These are phyloP conservation scores for Chrysopilus asiliformis DNA, from an alignment of 2,888 invertebrate species.

Conservation along the genomic window DNA sequence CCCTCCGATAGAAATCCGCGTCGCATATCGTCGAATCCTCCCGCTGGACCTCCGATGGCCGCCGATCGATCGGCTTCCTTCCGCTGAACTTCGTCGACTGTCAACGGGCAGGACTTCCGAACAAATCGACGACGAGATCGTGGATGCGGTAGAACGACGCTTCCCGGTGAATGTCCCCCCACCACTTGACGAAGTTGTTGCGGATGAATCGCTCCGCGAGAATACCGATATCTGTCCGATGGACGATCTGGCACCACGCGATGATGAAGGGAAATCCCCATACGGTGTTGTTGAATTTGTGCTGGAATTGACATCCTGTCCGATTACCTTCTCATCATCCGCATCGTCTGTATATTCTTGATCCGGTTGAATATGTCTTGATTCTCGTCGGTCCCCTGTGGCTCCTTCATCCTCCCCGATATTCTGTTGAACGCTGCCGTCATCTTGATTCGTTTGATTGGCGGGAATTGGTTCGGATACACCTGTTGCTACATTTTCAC, in stretches of 20 bases:
- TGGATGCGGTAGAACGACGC: slow-evolving; percentile 32
- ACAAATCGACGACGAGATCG: slow-evolving; percentile 33
- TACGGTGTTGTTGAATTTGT: neutral
- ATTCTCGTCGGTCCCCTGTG: no score
- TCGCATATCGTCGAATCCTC: slow-evolving; percentile 30
- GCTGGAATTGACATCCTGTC: neutral
- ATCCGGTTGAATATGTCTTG: no score
- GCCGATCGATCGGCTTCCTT: slow-evolving; percentile 24
- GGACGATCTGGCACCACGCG: slow-evolving; percentile 30
- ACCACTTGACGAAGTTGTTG: slow-evolving; percentile 32
- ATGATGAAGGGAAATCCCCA: slow-evolving; percentile 6
- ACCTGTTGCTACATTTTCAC: no score
- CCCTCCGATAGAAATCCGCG: slow-evolving; percentile 34
- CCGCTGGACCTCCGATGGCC: slow-evolving; percentile 31
- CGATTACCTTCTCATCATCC: neutral
- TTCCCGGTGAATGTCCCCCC: slow-evolving; percentile 33
- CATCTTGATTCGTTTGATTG: no score
- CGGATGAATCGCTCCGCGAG: slow-evolving; percentile 35
- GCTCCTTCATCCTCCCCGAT: no score
- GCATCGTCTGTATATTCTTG: neutral
- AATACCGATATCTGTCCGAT: slow-evolving; percentile 21
- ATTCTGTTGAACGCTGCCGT: no score
- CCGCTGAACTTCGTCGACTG: slow-evolving; percentile 32
- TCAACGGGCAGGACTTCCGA: slow-evolving; percentile 31
- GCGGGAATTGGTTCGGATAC: no score